Evolutionary conservation across 2,888 invertebrate species (phyloP).

Genomic region (Atrina japonica): DNA sequence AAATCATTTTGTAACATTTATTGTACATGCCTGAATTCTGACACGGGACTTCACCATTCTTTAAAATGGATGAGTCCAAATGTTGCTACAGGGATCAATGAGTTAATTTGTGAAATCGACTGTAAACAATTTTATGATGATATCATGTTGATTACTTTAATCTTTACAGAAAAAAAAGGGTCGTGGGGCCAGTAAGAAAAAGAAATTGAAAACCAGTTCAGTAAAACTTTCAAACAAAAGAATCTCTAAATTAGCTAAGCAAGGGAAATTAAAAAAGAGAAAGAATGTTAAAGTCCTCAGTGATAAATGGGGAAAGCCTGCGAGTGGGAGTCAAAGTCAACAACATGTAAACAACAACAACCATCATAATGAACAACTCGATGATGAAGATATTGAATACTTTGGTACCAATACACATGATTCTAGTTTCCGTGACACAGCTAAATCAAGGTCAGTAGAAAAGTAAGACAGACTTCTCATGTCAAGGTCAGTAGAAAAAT

Average conservation of each 20-base stretch:
- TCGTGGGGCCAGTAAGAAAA: constrained; percentile 24
- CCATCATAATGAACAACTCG: constrained; percentile 21
- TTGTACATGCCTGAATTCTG: too few relatives aligned
- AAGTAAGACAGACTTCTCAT: too few relatives aligned
- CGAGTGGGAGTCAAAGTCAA: neutral
- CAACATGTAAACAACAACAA: neutral
- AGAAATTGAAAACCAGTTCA: constrained; percentile 49
- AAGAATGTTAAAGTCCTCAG: constrained; percentile 31
- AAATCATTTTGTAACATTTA: too few relatives aligned
- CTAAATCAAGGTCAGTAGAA: constrained; percentile 44
- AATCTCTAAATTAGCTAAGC: constrained; percentile 63
- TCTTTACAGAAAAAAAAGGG: constrained; percentile 12
- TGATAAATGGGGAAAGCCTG: neutral
- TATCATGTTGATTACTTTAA: too few relatives aligned
- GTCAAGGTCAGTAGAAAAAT: too few relatives aligned
- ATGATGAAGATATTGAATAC: constrained; percentile 56
- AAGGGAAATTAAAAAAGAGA: constrained; percentile 63
- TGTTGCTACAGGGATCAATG: too few relatives aligned
- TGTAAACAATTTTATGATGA: too few relatives aligned
- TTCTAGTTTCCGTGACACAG: constrained; percentile 49
- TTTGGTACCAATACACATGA: constrained; percentile 46
- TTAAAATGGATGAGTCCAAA: too few relatives aligned
- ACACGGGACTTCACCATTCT: too few relatives aligned
- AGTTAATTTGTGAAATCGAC: too few relatives aligned
- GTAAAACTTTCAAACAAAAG: constrained; percentile 66